Conservation (phyloP, 2,888 invertebrate genomes). For the Plagiodera versicolora region DNA sequence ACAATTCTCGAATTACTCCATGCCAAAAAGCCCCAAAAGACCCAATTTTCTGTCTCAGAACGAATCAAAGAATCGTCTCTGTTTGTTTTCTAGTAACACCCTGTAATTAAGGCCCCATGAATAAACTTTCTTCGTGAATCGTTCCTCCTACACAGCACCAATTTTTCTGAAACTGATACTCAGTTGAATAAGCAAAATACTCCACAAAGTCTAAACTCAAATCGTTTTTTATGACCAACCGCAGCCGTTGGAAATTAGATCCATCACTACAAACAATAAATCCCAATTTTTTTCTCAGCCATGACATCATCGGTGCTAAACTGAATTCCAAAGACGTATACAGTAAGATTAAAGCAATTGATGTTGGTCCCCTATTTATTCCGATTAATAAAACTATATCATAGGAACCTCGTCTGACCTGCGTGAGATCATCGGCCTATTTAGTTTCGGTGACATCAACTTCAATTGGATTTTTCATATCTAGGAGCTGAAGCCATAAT, state of each 20-base stretch:
- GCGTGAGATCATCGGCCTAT: background rate
- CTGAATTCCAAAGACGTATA: constrained; percentile 2
- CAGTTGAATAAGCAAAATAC: background rate
- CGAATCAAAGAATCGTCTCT: too few species aligned
- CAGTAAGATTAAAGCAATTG: constrained; percentile 10
- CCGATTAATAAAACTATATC: background rate
- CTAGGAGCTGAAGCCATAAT: background rate
- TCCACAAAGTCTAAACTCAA: background rate
- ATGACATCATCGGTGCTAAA: constrained; percentile 7
- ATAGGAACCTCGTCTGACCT: background rate
- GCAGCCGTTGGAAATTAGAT: background rate
- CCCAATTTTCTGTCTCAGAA: too few species aligned
- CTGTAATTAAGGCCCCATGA: too few species aligned
- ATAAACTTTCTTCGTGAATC: too few species aligned
- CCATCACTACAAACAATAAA: background rate
- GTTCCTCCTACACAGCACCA: too few species aligned
- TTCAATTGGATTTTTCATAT: background rate
- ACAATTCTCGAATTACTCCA: too few species aligned
- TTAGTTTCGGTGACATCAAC: background rate
- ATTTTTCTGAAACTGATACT: background rate
- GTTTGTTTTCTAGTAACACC: too few species aligned
- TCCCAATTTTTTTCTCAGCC: constrained; percentile 3
- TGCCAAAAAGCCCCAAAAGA: too few species aligned
- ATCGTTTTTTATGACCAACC: background rate
- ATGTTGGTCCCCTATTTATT: background rate